These are phyloP conservation scores for Hylia prasina DNA, from an alignment of 2,113 vertebrate genomes.

Conservation along the genomic window DNA sequence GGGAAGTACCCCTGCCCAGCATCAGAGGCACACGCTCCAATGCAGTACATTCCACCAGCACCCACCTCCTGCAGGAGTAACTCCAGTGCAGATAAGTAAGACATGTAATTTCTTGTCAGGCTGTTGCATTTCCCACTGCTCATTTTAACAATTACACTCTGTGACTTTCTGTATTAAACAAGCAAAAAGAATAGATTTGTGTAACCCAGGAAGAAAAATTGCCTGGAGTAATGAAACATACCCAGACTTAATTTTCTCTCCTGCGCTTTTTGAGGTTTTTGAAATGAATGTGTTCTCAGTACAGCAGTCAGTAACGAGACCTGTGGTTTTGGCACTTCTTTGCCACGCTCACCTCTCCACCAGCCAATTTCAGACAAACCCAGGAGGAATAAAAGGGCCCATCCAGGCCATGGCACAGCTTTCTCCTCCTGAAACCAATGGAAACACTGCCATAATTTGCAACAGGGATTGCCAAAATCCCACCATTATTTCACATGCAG, in stretches of 20 bases:
- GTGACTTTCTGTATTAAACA: slow-evolving; percentile 24
- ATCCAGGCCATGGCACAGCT: neutral
- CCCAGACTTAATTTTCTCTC: slow-evolving; percentile 40
- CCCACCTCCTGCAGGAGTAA: neutral
- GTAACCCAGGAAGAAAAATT: slow-evolving; percentile 24
- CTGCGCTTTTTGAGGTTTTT: neutral
- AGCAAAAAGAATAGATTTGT: slow-evolving; percentile 11
- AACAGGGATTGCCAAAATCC: neutral
- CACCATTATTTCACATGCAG: neutral
- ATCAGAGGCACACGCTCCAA: neutral
- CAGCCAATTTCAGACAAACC: neutral
- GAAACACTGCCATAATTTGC: neutral
- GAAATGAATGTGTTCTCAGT: neutral
- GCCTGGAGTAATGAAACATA: slow-evolving; percentile 35
- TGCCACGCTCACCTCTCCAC: neutral
- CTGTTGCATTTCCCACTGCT: neutral
- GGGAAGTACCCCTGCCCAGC: neutral
- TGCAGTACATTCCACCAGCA: neutral
- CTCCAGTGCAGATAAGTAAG: slow-evolving; percentile 21
- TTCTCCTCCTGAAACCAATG: neutral
- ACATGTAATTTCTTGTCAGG: slow-evolving; percentile 51
- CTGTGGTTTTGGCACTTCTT: neutral
- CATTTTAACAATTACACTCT: slow-evolving; percentile 10
- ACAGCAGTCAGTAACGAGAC: neutral
- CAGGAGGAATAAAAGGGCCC: neutral